Conservation (phyloP, 2,888 invertebrate genomes). For the Callyntrura guangdongensis region DNA sequence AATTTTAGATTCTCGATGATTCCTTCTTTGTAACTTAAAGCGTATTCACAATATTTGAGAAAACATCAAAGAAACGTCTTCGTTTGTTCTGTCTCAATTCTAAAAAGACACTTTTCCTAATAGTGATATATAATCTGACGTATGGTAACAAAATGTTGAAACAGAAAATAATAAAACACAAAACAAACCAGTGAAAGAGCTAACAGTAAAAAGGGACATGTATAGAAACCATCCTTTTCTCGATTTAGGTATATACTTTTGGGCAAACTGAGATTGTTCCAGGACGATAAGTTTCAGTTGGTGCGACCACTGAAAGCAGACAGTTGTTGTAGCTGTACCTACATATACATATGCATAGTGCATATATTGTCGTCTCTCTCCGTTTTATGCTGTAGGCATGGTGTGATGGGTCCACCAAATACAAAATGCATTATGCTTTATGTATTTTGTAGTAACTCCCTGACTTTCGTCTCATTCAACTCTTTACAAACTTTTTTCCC, state of each 20-base stretch:
- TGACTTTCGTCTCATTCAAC: constrained; percentile 22
- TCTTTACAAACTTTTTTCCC: neutral
- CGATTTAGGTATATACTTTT: neutral
- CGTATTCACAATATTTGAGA: constrained; percentile 22
- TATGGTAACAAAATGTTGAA: no score
- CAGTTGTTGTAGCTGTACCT: neutral
- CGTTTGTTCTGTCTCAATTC: neutral
- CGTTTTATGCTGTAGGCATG: neutral
- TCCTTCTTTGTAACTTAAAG: constrained; percentile 13
- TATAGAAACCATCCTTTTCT: neutral
- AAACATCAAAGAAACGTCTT: constrained; percentile 36
- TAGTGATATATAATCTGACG: no score
- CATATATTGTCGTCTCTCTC: no score
- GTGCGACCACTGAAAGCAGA: neutral
- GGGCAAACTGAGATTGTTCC: constrained; percentile 28
- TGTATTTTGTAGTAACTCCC: constrained; percentile 12
- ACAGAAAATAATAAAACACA: constrained; percentile 4
- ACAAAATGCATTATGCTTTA: constrained; percentile 8
- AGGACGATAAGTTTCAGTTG: neutral
- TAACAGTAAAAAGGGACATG: neutral
- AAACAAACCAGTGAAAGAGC: neutral
- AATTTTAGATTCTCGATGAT: neutral
- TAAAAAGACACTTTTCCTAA: neutral
- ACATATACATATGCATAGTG: neutral
- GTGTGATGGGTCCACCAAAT: neutral